Conservation (phyloP, 2,113 vertebrate species). For the Irena cyanogastra region DNA sequence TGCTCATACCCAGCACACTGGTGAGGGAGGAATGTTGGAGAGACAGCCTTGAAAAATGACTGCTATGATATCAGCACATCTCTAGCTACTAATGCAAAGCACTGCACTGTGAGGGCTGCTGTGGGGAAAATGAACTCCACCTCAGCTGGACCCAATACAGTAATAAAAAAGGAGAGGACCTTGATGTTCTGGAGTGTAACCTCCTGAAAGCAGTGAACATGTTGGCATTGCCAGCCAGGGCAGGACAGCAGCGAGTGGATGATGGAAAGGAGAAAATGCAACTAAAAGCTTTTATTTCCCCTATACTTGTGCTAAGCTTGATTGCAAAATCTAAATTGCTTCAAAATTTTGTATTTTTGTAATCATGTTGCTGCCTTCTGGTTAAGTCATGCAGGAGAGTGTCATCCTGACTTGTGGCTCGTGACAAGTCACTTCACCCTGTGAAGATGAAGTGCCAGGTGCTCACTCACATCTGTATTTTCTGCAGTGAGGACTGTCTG, state of each 20-base stretch:
- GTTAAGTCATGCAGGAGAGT: background rate
- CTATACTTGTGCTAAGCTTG: background rate
- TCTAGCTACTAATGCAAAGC: background rate
- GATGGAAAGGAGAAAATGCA: background rate
- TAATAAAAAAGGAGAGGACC: background rate
- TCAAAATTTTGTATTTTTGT: background rate
- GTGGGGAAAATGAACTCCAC: background rate
- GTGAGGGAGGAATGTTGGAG: background rate
- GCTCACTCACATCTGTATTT: background rate
- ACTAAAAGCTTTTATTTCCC: background rate
- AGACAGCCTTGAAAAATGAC: background rate
- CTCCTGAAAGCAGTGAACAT: background rate
- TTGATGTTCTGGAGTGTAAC: background rate
- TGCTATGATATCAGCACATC: accelerated
- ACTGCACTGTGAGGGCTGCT: background rate
- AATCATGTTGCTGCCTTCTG: background rate
- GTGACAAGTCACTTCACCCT: background rate
- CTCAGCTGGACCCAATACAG: background rate
- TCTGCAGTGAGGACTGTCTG: background rate
- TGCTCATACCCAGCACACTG: background rate
- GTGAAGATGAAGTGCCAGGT: accelerated
- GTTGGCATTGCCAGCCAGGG: background rate
- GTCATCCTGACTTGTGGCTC: background rate
- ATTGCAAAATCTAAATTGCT: background rate
- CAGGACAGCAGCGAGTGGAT: background rate